These are phyloP conservation scores for Aphelenchoides fujianensis DNA, from an alignment of 1,140 invertebrate genomes.

Conservation along the genomic window DNA sequence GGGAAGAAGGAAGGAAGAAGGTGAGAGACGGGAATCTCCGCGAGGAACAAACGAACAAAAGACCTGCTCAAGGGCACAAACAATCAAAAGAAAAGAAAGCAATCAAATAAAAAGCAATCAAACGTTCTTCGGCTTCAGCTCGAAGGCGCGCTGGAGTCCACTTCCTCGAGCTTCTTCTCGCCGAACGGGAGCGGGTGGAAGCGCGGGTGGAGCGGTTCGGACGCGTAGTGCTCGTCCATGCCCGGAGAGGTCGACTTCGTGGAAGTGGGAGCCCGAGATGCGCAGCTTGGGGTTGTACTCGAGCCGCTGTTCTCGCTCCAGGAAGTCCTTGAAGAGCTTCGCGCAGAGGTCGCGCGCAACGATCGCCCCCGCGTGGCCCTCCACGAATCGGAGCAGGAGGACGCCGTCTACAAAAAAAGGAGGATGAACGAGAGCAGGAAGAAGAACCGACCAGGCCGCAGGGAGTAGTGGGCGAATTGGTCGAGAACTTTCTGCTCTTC, in stretches of 20 bases:
- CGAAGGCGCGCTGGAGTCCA: conserved; percentile 10
- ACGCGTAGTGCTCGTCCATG: background rate
- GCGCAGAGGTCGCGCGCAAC: conserved; percentile 52
- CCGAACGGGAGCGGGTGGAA: background rate
- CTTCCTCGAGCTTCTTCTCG: conserved; percentile 4
- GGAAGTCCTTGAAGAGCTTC: conserved; percentile 45
- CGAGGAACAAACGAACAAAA: background rate
- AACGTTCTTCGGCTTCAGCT: conserved; percentile 17
- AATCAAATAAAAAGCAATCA: background rate
- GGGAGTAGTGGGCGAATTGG: conserved; percentile 47
- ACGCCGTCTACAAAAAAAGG: conserved; percentile 47
- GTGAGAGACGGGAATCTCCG: background rate
- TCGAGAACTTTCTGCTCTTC: conserved; percentile 24
- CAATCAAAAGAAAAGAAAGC: background rate
- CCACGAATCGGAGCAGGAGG: conserved; percentile 59
- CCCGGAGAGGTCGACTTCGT: conserved; percentile 23
- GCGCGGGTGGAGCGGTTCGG: background rate
- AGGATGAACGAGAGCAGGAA: background rate
- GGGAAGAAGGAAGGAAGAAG: too few relatives aligned
- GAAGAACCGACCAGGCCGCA: conserved; percentile 50
- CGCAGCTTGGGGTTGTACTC: background rate
- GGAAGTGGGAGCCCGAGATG: background rate
- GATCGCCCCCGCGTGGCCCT: conserved; percentile 61
- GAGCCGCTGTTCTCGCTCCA: background rate
- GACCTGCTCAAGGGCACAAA: background rate